Evolutionary conservation across 2,797 vertebrate species (phyloP), one percentile per base, ranked within the genome.

Genomic region (Chiroxiphia lanceolata): DNA sequence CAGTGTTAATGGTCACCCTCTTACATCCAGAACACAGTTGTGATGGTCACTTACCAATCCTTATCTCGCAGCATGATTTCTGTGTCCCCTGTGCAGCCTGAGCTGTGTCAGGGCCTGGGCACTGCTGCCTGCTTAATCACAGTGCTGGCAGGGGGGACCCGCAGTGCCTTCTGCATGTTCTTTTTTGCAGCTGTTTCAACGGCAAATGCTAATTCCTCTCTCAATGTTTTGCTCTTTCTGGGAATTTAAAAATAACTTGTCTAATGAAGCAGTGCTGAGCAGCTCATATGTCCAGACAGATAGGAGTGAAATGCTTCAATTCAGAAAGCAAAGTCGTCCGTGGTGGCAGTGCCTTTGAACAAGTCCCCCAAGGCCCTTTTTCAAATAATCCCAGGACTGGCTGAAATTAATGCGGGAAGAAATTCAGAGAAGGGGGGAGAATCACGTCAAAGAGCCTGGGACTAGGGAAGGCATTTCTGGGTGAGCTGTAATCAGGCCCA

Each of bases 211-310:
- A 70, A 97, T 89, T 96, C 83, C 71, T 96, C 59, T 56, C 87
- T 90, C 95, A 76, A 79, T 72, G 84, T 89, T 95, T 94, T 93
- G 45, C 93, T 90, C 83, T 97, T 97, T 94, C 90, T 93, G 90
- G 78, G 90, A 96, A 88, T 95, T 95, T 94, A 95, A 97, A 98
- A 98, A 96, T 96, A 97, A 92, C 80, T 88, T 89, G 75, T 65
- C 63, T 92, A 91, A 91, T 89, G 95, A 97, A 97, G 88, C 94
- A 93, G 54, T 40, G 85, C 89, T 80, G 90, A 89, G 90, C 59
- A 89, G 89, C 90, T 97, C 92, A 38, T 65, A 48, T 92, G 96
- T 96, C 83, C 74, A 95, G 96, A 91, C 92, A 96, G 95, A 94
- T 85, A 96, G 80, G 78, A 95, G 89, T 91, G 90, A 97, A 83